Base-by-base conservation (phyloP, 2,113 vertebrate genomes). In the Neotoma lepida region DNA sequence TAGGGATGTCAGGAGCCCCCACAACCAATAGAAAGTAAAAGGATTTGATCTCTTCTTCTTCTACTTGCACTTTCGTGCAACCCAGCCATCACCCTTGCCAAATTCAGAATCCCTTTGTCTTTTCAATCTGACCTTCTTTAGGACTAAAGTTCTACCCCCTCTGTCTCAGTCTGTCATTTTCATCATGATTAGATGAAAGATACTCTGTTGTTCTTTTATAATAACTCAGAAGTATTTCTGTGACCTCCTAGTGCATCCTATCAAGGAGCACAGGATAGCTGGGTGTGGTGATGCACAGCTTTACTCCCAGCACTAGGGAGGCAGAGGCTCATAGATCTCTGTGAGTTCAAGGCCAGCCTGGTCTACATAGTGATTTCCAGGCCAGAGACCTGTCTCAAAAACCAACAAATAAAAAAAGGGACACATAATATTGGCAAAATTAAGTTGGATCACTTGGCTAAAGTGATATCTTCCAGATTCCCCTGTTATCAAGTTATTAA, bases 401-500 rank as follows among this genome's bases (percentile, higher is more conserved):
- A 61, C n/a, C 58, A 81, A 81, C 20, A 82, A 81, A 22, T 5
- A 58, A 15, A 41, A 1, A 26, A 74, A 44, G 28, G 24, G 64
- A 30, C n/a, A 76, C 4, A 13, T 2, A 66, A 41, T 8, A 22
- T 1, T 68, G 39, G 63, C 4, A 35, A 61, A 51, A 74, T 46
- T 77, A 89, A 63, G 71, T 51, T 73, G 77, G 44, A 51, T 86
- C 68, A 33, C 81, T 71, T 61, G 77, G 76, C 35, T 90, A 85
- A 93, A 87, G 77, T 22, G 44, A n/a, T 28, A 80, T 46, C 44
- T 54, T 64, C 63, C 39, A 35, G 24, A 86, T 54, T 89, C 78
- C 84, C 89, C 92, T 73, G 61, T 76, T 82, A 68, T 46, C 39
- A 73, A 89, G 41, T 77, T 77, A 90, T 66, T 56, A 46, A 35